A percentile compares a stretch with the other conserved stretches of the same genome.
These are phyloP conservation scores for Actinopyga echinites DNA, from an alignment of 53 echinoderm and acorn worm genomes.

Conservation along the genomic window DNA sequence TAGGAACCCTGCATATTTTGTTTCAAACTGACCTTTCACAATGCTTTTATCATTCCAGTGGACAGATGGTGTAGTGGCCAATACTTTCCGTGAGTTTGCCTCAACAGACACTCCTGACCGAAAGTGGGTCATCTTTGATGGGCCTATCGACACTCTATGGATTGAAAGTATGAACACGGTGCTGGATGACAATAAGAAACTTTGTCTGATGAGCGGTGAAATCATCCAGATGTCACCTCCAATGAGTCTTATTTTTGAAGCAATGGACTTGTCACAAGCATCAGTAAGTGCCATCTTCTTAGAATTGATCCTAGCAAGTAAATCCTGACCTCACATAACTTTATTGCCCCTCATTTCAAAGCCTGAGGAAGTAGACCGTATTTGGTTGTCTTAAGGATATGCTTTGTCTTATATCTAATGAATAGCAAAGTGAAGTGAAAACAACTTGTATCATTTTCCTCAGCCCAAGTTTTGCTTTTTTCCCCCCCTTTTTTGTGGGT, in stretches of 20 bases:
- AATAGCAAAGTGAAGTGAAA: too few species aligned
- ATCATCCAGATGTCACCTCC: conserved; percentile 98
- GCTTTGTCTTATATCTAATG: too few species aligned
- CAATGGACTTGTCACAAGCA: conserved; percentile 98
- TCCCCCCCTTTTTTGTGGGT: too few species aligned
- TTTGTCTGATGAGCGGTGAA: conserved; percentile 99
- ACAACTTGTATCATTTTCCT: too few species aligned
- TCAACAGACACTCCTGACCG: conserved; percentile 96
- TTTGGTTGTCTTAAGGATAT: not conserved
- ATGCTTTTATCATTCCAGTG: conserved; percentile 58
- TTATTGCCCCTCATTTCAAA: not conserved
- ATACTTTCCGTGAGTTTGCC: conserved; percentile 99
- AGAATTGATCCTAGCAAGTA: not conserved
- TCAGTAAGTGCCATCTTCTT: conserved; percentile 67
- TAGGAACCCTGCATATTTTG: too few species aligned
- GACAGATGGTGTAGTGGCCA: conserved; percentile 98
- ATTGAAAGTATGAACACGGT: conserved; percentile 99
- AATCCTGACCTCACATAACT: not conserved
- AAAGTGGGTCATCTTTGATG: conserved; percentile 99
- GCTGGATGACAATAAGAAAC: conserved; percentile 99
- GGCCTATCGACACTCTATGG: conserved; percentile 99
- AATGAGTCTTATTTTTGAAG: conserved; percentile 99
- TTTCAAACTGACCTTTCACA: too few species aligned
- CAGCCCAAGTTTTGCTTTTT: too few species aligned
- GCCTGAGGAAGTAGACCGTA: not conserved